These are phyloP conservation scores for Hololepta plana DNA, from an alignment of 2,888 invertebrate species.

Conservation along the genomic window DNA sequence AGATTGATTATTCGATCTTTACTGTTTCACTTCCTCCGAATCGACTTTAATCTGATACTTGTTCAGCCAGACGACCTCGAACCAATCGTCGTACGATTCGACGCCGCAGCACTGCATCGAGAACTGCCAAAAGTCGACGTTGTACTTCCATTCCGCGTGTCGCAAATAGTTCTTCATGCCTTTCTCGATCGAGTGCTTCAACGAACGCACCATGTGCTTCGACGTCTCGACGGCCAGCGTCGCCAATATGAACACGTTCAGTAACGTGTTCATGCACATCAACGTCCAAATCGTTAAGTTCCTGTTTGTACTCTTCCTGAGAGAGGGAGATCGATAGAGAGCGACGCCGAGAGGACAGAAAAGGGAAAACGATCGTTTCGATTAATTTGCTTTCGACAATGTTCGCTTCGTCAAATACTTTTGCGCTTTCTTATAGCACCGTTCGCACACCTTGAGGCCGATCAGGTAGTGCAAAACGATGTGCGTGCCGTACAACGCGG, in stretches of 20 bases:
- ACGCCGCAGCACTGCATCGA: constrained; percentile 37
- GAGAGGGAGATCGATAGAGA: constrained; percentile 9
- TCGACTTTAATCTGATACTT: constrained; percentile 26
- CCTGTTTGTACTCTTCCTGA: constrained; percentile 24
- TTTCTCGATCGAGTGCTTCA: constrained; percentile 33
- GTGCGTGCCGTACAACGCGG: constrained; percentile 22
- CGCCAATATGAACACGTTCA: constrained; percentile 21
- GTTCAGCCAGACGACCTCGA: constrained; percentile 38
- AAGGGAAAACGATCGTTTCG: constrained; percentile 5
- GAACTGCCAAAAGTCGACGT: constrained; percentile 38
- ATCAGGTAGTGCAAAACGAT: constrained; percentile 21
- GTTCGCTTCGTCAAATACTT: constrained; percentile 17
- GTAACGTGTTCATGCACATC: constrained; percentile 19
- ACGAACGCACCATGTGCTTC: constrained; percentile 23
- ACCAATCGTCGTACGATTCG: constrained; percentile 36
- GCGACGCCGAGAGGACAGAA: neutral
- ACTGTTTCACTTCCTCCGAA: constrained; percentile 18
- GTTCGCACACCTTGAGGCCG: constrained; percentile 23
- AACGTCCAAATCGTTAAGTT: constrained; percentile 22
- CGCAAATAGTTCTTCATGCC: constrained; percentile 38
- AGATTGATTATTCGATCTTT: constrained; percentile 9
- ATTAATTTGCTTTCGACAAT: constrained; percentile 21
- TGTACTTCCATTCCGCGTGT: constrained; percentile 36
- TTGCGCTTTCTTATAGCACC: constrained; percentile 21
- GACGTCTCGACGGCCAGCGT: constrained; percentile 20